Percentiles rank a stretch among this genome's conserved stretches.
These are phyloP conservation scores for Dendroctonus ponderosae DNA, from an alignment of 1,140 invertebrate species.

Conservation along the genomic window DNA sequence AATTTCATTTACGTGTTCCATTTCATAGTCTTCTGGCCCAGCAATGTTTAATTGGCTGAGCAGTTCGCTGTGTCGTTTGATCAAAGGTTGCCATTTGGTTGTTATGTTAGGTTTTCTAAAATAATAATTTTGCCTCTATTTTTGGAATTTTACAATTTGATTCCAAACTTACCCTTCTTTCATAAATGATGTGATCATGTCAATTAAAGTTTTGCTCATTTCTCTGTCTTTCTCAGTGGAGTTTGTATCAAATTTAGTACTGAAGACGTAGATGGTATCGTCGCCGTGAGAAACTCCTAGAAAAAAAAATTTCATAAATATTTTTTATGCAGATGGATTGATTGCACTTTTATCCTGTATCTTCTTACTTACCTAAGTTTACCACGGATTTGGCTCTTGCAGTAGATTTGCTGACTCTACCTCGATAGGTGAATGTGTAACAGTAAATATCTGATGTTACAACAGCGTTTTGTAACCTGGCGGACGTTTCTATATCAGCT, in stretches of 20 bases:
- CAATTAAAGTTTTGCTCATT: constrained; percentile 37
- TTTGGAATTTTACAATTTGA: constrained; percentile 36
- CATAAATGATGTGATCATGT: constrained; percentile 37
- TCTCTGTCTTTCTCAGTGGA: constrained; percentile 36
- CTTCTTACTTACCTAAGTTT: constrained; percentile 37
- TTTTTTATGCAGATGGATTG: constrained; percentile 1
- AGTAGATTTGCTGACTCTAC: constrained; percentile 39
- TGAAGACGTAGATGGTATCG: constrained; percentile 42
- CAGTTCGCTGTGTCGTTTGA: constrained; percentile 16
- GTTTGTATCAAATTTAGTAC: constrained; percentile 32
- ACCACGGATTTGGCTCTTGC: constrained; percentile 19
- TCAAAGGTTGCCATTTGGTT: constrained; percentile 33
- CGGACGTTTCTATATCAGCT: constrained; percentile 56
- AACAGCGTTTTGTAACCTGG: constrained; percentile 55
- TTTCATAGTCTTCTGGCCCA: constrained; percentile 21
- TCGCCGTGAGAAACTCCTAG: constrained; percentile 42
- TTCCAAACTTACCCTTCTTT: constrained; percentile 34
- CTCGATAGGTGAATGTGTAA: constrained; percentile 58
- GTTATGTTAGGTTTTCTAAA: constrained; percentile 33
- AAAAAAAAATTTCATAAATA: constrained; percentile 1
- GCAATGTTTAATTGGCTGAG: constrained; percentile 34
- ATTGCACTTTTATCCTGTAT: not conserved
- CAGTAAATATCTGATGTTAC: constrained; percentile 59
- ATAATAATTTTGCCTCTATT: constrained; percentile 10
- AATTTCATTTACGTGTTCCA: constrained; percentile 25